phyloP scores from a whole-genome alignment of 2,888 invertebrate genomes.

The Ceramica pisi region DNA sequence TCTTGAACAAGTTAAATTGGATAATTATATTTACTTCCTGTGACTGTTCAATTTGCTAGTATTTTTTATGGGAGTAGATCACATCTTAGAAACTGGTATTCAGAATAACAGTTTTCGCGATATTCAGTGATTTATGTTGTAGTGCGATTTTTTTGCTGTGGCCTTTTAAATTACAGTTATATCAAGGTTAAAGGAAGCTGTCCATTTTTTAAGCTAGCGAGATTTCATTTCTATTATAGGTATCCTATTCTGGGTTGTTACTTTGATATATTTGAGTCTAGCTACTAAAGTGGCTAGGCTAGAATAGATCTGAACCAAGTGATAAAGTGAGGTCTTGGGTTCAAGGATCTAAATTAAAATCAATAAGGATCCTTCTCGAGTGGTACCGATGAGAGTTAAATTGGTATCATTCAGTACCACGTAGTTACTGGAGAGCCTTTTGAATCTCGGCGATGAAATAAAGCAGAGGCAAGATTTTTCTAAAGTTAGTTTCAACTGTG shows the following conservation, averaged over 20 bases:
- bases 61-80: not conserved
- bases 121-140: not conserved
- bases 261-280: slow-evolving; percentile 22
- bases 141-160: not conserved
- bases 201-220: not conserved
- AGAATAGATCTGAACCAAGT: slow-evolving; percentile 25
- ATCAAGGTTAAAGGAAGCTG: not conserved
- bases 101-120: no score
- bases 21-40: slow-evolving; percentile 4
- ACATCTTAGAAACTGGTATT: no score
- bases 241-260: not conserved
- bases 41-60: not conserved
- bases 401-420: slow-evolving; percentile 48
- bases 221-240: not conserved
- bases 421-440: not conserved
- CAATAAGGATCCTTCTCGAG: slow-evolving; percentile 51
- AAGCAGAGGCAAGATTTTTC: not conserved
- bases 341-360: slow-evolving; percentile 58
- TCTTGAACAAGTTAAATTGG: not conserved
- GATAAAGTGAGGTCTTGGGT: slow-evolving; percentile 29
- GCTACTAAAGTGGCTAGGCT: slow-evolving; percentile 24
- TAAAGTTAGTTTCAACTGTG: not conserved
- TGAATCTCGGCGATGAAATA: not conserved
- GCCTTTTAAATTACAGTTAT: not conserved
- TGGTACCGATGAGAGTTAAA: slow-evolving; percentile 50